Evolutionary conservation across 2,113 vertebrate species (phyloP).

Genomic region (Malaclemys terrapin): DNA sequence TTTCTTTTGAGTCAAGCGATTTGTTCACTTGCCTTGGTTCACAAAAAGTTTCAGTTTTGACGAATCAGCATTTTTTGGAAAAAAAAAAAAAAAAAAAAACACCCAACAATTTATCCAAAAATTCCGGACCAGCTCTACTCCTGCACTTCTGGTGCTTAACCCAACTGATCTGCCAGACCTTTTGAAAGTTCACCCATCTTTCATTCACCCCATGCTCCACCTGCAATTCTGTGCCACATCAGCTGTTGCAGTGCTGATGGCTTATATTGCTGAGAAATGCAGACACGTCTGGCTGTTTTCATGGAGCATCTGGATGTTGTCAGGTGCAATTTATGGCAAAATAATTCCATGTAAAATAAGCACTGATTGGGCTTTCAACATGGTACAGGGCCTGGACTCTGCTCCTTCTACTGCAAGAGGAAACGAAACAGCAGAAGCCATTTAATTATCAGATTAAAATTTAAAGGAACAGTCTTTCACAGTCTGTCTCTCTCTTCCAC

Average conservation of each 20-base stretch:
- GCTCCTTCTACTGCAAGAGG: background rate
- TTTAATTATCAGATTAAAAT: slow-evolving; percentile 8
- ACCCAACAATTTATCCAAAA: background rate
- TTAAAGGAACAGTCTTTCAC: background rate
- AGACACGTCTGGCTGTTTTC: slow-evolving; percentile 36
- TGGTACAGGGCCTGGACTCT: slow-evolving; percentile 3
- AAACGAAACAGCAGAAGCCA: background rate
- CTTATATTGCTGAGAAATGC: background rate
- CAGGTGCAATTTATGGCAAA: slow-evolving; percentile 14
- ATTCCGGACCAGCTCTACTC: background rate
- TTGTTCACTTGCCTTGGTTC: background rate
- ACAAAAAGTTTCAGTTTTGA: background rate
- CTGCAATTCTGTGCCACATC: background rate
- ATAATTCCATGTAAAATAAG: background rate
- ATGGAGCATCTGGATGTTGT: slow-evolving; percentile 62
- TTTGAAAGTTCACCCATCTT: background rate
- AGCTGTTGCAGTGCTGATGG: fast-evolving
- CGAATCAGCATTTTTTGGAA: background rate
- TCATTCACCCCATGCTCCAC: background rate
- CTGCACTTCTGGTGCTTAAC: background rate
- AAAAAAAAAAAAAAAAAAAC: background rate
- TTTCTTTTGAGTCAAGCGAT: background rate
- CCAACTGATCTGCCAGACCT: background rate
- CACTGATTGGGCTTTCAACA: too few species aligned
- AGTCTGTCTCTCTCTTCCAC: background rate